A percentile compares a stretch with the other conserved stretches of the same genome.
Conservation (phyloP, 2,113 vertebrate species). For the Archilochus colubris region DNA sequence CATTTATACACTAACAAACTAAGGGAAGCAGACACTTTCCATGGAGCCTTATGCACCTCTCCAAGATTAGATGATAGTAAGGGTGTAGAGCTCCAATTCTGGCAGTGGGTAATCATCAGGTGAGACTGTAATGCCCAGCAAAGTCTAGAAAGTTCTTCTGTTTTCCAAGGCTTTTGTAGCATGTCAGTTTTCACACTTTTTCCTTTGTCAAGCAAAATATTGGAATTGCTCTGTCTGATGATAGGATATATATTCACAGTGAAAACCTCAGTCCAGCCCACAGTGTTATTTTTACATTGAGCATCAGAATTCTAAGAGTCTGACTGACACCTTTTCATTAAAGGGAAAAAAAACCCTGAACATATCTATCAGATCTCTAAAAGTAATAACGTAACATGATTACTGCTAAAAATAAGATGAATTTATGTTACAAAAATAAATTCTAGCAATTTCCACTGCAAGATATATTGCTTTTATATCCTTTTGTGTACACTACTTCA, state of each 20-base stretch:
- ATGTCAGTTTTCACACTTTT: neutral
- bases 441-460: conserved; percentile 35
- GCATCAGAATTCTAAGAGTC: neutral
- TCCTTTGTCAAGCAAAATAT: neutral
- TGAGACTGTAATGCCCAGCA: neutral
- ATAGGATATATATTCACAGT: neutral
- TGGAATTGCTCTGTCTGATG: neutral
- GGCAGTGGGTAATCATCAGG: neutral
- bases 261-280: neutral
- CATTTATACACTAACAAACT: neutral
- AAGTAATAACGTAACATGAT: conserved; percentile 30
- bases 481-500: conserved; percentile 9
- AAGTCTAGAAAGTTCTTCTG: neutral
- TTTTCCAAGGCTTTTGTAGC: neutral
- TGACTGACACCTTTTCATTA: conserved; percentile 25
- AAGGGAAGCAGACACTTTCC: neutral
- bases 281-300: conserved; percentile 9
- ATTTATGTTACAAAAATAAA: conserved; percentile 44
- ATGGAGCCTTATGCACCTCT: neutral
- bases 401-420: conserved; percentile 52
- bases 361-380: conserved; percentile 8
- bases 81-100: neutral
- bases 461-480: conserved; percentile 39
- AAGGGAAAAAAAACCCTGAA: neutral
- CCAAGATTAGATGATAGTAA: neutral